A percentile compares a stretch with the other conserved stretches of the same genome.
These are phyloP conservation scores for Prorops nasuta DNA, from an alignment of 1,140 invertebrate species.

Conservation along the genomic window DNA sequence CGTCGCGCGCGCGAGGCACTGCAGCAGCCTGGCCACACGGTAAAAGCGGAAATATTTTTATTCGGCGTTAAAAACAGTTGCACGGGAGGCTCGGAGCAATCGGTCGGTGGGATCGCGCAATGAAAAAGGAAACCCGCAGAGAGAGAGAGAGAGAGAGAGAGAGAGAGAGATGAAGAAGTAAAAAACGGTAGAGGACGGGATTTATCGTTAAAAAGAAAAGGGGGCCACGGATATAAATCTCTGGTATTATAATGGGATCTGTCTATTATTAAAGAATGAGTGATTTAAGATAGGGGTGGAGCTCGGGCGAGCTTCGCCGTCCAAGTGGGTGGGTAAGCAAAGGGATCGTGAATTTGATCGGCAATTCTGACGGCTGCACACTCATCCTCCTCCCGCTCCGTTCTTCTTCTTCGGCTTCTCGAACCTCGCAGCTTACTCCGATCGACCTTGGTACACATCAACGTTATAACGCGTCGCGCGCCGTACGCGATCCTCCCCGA, in stretches of 20 bases:
- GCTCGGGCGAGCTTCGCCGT: constrained; percentile 36
- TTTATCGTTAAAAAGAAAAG: constrained; percentile 8
- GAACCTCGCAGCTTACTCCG: constrained; percentile 7
- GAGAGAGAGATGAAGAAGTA: too few species aligned
- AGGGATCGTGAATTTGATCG: constrained; percentile 53
- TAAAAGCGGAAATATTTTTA: too few species aligned
- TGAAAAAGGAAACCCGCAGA: too few species aligned
- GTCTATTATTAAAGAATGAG: constrained; percentile 60
- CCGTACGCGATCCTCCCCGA: too few species aligned
- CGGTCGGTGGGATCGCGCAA: too few species aligned
- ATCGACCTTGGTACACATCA: constrained; percentile 8
- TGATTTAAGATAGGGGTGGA: constrained; percentile 57
- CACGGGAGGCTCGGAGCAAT: too few species aligned
- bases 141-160: too few species aligned
- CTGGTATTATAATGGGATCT: constrained; percentile 58
- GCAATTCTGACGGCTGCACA: constrained; percentile 31
- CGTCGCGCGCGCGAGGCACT: too few species aligned
- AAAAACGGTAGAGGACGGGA: not conserved
- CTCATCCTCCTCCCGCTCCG: constrained; percentile 2
- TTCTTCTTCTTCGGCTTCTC: not conserved
- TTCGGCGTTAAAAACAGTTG: too few species aligned
- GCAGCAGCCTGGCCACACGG: too few species aligned
- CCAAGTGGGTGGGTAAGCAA: constrained; percentile 46
- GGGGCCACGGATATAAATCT: constrained; percentile 51
- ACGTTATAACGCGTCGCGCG: too few species aligned